Evolutionary conservation across 2,113 vertebrate genomes (phyloP), one percentile per base, ranked within the genome.

Genomic region (Saccopteryx leptura): DNA sequence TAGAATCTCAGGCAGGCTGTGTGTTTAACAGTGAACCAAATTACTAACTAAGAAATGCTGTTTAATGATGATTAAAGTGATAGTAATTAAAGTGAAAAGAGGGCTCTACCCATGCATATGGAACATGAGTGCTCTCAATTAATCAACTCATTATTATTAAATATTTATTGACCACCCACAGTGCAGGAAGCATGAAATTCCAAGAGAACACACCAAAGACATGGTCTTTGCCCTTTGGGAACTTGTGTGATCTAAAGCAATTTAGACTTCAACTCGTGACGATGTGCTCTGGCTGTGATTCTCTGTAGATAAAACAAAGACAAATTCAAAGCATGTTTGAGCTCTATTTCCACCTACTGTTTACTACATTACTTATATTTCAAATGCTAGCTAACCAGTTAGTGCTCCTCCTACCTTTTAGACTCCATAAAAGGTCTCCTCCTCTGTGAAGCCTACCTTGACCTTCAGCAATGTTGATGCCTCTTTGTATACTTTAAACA

Each of bases 81-180:
- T 79, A 95, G 82, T 95, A 96, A 96, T 94, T 97, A 97, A 97
- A 96, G 69, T 33, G 65, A 96, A 89, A 90, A 91, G 91, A 94
- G 76, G 79, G n/a, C 50, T 96, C 75, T 97, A 78, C 48, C 50
- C 94, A 87, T 96, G 86, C 82, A 94, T 93, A 93, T 96, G 94
- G 91, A 97, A 83, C 82, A 96, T 85, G 94, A 90, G 89, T 95
- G n/a, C 60, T 96, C 54, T 96, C 85, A 94, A 87, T 96, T 96
- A 96, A 97, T 92, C 85, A 97, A 76, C 75, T 89, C 69, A 11
- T 96, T 91, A 86, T 92, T 97, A 96, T 96, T 97, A 97, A 95
- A 96, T 96, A 95, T 97, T 97, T 97, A 96, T 97, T 89, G 93
- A 95, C 97, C 85, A 95, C 78, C 72, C 90, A 96, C 86, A 31